Evolutionary conservation across 2,888 invertebrate genomes (phyloP).

Genomic region (Cosmia trapezina): DNA sequence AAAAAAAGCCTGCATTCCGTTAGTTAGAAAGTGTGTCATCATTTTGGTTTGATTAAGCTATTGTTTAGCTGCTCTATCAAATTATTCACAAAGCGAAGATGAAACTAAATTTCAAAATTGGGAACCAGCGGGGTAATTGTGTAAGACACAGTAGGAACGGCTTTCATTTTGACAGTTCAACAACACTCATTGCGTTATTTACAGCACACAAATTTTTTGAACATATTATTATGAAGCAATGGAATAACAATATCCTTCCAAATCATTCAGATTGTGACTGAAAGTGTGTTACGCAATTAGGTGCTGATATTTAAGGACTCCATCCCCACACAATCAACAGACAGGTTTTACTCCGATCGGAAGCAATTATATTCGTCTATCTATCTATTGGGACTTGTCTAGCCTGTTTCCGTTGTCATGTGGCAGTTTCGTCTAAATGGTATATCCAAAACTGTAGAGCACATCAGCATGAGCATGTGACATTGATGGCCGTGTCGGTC

Average conservation of each 20-base stretch:
- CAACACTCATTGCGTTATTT: too few relatives aligned
- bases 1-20: constrained; percentile 20
- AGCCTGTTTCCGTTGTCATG: constrained; percentile 34
- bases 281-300: too few relatives aligned
- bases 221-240: too few relatives aligned
- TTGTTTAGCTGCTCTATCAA: constrained; percentile 1
- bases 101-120: not conserved
- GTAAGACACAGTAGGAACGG: too few relatives aligned
- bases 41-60: constrained; percentile 8
- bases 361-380: constrained; percentile 43
- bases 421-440: constrained; percentile 20
- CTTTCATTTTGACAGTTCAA: too few relatives aligned
- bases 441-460: constrained; percentile 21
- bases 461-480: constrained; percentile 25
- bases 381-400: constrained; percentile 26
- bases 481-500: constrained; percentile 31
- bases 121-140: not conserved
- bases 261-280: too few relatives aligned
- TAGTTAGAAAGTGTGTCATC: constrained; percentile 40
- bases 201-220: too few relatives aligned
- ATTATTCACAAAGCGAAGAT: not conserved
- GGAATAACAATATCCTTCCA: too few relatives aligned
- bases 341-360: constrained; percentile 20
- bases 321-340: not conserved
- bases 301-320: not conserved